A percentile compares a stretch with the other conserved stretches of the same genome.
These are phyloP conservation scores for Tromatobia lineatoria DNA, from an alignment of 2,888 invertebrate genomes.

Conservation along the genomic window DNA sequence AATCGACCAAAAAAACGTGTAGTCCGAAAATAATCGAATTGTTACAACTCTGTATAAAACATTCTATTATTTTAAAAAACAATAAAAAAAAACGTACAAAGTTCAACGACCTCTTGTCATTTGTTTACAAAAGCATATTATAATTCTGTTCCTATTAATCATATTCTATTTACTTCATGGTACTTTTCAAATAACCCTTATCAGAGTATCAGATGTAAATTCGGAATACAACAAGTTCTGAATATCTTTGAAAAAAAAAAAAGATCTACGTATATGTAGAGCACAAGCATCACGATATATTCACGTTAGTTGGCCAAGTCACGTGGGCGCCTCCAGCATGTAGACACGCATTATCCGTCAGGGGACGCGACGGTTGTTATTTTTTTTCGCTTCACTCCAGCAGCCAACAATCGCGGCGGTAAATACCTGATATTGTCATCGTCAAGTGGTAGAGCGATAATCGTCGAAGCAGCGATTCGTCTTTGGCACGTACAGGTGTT, in stretches of 20 bases:
- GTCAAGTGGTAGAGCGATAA: slow-evolving; percentile 34
- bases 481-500: slow-evolving; percentile 35
- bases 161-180: background rate
- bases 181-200: background rate
- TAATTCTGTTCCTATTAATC: background rate
- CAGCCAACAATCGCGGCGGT: slow-evolving; percentile 57
- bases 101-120: background rate
- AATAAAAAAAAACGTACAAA: no score
- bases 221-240: no score
- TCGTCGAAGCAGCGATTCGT: slow-evolving; percentile 5
- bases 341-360: slow-evolving; percentile 43
- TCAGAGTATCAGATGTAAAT: background rate
- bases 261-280: background rate
- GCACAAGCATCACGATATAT: background rate
- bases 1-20: no score
- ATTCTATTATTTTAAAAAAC: no score
- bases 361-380: slow-evolving; percentile 57
- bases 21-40: no score
- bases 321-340: slow-evolving; percentile 45
- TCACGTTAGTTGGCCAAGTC: slow-evolving; percentile 3
- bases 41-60: no score
- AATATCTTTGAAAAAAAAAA: background rate
- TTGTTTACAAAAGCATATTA: background rate
- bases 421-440: slow-evolving; percentile 68
- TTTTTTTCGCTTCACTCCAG: slow-evolving; percentile 39